Base-by-base conservation (phyloP, 2,888 invertebrate genomes). In the Eupithecia exiguata region DNA sequence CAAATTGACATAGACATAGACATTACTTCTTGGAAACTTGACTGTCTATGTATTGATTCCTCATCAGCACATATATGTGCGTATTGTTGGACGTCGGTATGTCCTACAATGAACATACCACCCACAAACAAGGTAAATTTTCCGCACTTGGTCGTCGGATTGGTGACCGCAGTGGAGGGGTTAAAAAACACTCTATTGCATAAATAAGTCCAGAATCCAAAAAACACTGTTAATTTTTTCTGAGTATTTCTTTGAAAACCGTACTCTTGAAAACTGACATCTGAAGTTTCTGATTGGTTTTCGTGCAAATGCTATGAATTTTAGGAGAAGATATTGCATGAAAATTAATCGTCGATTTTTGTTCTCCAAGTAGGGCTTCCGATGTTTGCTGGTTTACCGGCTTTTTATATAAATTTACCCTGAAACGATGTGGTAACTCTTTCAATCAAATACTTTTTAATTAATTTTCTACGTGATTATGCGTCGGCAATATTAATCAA, bases 381-480 rank as follows among this genome's bases (percentile, higher is more conserved):
- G 16, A 21, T 63, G 63, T 21, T 38, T 21, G 25, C 21, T 30
- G 36, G 53, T 43, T 9, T 38, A 38, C 67, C 72, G 40, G 75
- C 43, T 72, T 75, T 68, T 4, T 67, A 14, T 16, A 36, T 68
- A 46, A 72, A 58, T 63, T 38, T 40, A 53, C 35, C 43, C 73
- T 71, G 85, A 86, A 89, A 88, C 88, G 89, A 89, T 89, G 89
- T 86, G 86, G 91, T 90, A 89, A 90, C 89, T 88, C 86, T 89
- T 92, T 89, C 90, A 89, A 91, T 90, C 89, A 88, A 89, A 89
- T 88, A 87, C 76, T 90, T 91, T 75, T 92, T 91, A 93, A 93
- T 93, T 93, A 93, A 92, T 93, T 92, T 92, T 89, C 89, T 89
- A 90, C 86, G 85, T 88, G 87, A 92, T 91, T 91, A 92, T 89